Evolutionary conservation across 2,797 vertebrate species (phyloP).

Genomic region (Lates japonicus): DNA sequence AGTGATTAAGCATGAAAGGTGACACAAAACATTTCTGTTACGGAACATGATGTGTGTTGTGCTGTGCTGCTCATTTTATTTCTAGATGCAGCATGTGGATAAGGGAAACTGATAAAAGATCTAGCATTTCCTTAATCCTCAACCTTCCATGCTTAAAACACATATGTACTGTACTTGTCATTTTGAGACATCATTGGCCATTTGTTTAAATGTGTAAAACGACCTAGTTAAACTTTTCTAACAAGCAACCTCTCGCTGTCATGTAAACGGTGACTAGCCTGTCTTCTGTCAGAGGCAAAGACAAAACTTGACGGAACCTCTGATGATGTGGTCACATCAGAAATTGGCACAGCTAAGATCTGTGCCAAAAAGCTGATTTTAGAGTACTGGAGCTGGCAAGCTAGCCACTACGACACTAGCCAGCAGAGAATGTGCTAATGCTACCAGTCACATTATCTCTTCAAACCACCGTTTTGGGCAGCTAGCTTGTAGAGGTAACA

Average conservation of each 20-base stretch:
- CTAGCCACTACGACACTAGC: neutral
- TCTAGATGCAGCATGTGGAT: constrained; percentile 28
- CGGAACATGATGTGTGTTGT: neutral
- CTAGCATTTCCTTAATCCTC: neutral
- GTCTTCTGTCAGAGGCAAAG: neutral
- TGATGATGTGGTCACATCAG: no score
- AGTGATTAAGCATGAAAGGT: neutral
- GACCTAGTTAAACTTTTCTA: neutral
- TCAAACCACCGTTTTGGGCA: neutral
- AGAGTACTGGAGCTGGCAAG: neutral
- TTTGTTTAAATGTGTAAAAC: neutral
- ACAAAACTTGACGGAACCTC: neutral
- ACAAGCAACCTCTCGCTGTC: neutral
- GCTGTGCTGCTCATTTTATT: neutral
- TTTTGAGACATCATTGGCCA: neutral
- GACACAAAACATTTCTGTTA: neutral
- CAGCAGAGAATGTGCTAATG: no score
- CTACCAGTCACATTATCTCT: no score
- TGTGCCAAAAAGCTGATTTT: neutral
- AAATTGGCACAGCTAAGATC: no score
- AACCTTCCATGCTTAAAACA: constrained; percentile 13
- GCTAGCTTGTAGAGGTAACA: neutral
- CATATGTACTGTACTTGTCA: constrained; percentile 9
- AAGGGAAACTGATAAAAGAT: constrained; percentile 13
- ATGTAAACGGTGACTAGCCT: neutral